Percentiles rank a stretch among this genome's conserved stretches.
phyloP scores from a whole-genome alignment of 35 echinoderm and acorn worm species.

The Apostichopus japonicus region DNA sequence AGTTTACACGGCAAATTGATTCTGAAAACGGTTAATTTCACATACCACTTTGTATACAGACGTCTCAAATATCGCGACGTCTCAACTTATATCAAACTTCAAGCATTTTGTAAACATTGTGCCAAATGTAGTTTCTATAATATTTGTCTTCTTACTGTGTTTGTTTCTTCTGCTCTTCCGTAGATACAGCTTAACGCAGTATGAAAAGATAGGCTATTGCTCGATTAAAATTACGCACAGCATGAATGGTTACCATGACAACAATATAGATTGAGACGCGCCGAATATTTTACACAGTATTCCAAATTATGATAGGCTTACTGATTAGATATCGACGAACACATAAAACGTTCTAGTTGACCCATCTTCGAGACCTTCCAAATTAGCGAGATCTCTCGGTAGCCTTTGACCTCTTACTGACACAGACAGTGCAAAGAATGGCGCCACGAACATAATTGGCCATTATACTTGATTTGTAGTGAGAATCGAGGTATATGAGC shows the following conservation, averaged over 20 bases:
- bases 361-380: neutral
- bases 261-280: neutral
- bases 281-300: neutral
- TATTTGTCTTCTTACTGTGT: too few species aligned
- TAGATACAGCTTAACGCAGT: too few species aligned
- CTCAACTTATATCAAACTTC: too few species aligned
- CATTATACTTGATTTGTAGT: neutral
- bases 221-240: too few species aligned
- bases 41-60: too few species aligned
- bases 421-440: neutral
- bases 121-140: too few species aligned
- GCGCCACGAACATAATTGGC: neutral
- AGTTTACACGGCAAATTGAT: too few species aligned
- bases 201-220: too few species aligned
- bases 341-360: neutral
- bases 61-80: too few species aligned
- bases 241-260: neutral
- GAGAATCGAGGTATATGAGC: neutral
- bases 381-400: conserved; percentile 5
- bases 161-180: too few species aligned
- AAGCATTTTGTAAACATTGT: too few species aligned
- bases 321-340: neutral
- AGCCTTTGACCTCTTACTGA: neutral
- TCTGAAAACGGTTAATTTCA: too few species aligned
- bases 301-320: neutral